Evolutionary conservation across 2,888 invertebrate genomes (phyloP).

Genomic region (Philaethria dido): DNA sequence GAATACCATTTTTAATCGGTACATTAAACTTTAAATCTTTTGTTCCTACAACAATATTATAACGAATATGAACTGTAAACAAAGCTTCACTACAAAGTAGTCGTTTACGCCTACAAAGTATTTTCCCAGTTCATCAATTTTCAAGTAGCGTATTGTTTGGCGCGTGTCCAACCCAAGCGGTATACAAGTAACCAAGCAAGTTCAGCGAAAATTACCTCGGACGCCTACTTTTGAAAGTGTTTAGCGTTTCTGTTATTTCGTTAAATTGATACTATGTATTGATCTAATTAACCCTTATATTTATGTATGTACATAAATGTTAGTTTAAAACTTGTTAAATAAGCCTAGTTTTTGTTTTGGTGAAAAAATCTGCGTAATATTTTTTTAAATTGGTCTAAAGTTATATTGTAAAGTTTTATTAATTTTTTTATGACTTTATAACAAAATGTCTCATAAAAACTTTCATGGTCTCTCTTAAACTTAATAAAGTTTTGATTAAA

Average conservation of each 20-base stretch:
- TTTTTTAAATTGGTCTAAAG: too few relatives aligned
- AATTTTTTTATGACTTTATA: too few relatives aligned
- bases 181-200: slow-evolving; percentile 17
- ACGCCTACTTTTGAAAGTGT: slow-evolving; percentile 12
- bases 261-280: neutral
- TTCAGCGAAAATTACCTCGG: slow-evolving; percentile 30
- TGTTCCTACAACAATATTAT: neutral
- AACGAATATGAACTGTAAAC: neutral
- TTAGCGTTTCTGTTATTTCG: slow-evolving; percentile 3
- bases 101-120: slow-evolving; percentile 22
- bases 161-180: slow-evolving; percentile 30
- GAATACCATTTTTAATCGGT: too few relatives aligned
- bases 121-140: slow-evolving; percentile 28
- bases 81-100: neutral
- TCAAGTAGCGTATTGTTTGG: slow-evolving; percentile 34
- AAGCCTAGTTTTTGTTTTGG: too few relatives aligned
- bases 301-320: neutral
- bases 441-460: too few relatives aligned
- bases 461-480: neutral
- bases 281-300: neutral
- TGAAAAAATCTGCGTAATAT: too few relatives aligned
- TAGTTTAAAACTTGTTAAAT: too few relatives aligned
- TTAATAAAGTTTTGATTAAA: neutral
- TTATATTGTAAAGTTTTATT: too few relatives aligned
- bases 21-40: too few relatives aligned